Evolutionary conservation across 2,797 vertebrate genomes (phyloP).

Genomic region (Diglossa cyanea): DNA sequence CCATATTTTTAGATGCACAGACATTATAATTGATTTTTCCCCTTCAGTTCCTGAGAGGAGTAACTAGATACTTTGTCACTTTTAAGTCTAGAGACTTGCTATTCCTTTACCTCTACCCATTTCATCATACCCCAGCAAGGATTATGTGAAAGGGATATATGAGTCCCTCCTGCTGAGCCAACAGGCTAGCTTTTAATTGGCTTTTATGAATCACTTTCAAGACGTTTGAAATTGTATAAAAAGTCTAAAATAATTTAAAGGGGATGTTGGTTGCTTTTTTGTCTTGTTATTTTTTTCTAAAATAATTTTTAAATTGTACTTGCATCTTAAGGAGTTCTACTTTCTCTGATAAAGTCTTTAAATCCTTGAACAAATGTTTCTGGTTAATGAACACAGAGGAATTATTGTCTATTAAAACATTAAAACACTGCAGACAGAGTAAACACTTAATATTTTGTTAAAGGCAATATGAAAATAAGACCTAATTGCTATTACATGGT

Average conservation of each 20-base stretch:
- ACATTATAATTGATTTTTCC: conserved; percentile 35
- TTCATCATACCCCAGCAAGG: conserved; percentile 47
- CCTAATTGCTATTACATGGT: background rate
- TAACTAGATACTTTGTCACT: conserved; percentile 17
- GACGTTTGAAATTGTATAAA: conserved; percentile 1
- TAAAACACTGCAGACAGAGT: background rate
- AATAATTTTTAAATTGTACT: background rate
- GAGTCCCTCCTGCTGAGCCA: conserved; percentile 8
- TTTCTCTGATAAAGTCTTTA: background rate
- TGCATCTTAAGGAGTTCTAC: background rate
- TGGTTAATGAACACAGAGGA: background rate
- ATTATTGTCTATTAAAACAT: background rate
- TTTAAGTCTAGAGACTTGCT: conserved; percentile 50
- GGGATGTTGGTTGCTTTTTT: background rate
- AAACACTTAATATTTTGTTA: background rate
- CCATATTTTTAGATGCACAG: conserved; percentile 42
- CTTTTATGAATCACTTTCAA: conserved; percentile 59
- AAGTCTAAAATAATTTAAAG: background rate
- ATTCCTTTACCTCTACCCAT: conserved; percentile 37
- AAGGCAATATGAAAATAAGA: background rate
- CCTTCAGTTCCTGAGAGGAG: background rate
- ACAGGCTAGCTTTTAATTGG: conserved; percentile 70
- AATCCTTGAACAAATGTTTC: background rate
- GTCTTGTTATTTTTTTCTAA: background rate
- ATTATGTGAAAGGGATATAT: background rate